These are phyloP conservation scores for Martes martes DNA, from an alignment of 2,113 vertebrate species.

Conservation along the genomic window DNA sequence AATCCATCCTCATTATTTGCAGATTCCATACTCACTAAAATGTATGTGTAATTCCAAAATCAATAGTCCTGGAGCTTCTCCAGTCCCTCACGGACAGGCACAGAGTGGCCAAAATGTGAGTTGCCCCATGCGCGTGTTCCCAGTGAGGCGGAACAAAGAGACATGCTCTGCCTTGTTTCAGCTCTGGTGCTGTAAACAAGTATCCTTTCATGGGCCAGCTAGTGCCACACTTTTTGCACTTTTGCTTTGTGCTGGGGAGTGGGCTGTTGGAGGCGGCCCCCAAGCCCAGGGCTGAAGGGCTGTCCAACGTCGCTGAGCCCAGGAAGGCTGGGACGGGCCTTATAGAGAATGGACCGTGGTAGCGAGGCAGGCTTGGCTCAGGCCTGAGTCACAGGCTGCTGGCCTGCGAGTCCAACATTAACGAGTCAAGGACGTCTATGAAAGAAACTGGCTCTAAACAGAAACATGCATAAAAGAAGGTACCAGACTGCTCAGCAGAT, in stretches of 20 bases:
- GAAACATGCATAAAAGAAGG: neutral
- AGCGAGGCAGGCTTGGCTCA: neutral
- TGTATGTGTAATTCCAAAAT: neutral
- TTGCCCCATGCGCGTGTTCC: fast-evolving
- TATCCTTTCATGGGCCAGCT: neutral
- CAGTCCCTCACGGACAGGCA: neutral
- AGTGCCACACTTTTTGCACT: neutral
- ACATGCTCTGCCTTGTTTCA: fast-evolving
- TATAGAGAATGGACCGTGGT: fast-evolving
- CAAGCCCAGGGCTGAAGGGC: neutral
- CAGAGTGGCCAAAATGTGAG: too few relatives aligned
- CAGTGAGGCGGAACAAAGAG: neutral
- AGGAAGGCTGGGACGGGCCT: neutral
- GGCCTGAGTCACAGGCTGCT: neutral
- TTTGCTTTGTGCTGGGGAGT: neutral
- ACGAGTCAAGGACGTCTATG: neutral
- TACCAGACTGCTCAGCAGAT: neutral
- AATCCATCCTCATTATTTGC: neutral
- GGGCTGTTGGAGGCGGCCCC: neutral
- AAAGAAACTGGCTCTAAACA: neutral
- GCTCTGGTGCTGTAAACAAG: neutral
- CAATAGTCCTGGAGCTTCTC: fast-evolving
- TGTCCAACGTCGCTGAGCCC: neutral
- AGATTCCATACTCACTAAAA: neutral
- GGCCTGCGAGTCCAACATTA: neutral